Evolutionary conservation across 2,113 vertebrate species (phyloP), one percentile per base, ranked within the genome.

Genomic region (Indri indri): DNA sequence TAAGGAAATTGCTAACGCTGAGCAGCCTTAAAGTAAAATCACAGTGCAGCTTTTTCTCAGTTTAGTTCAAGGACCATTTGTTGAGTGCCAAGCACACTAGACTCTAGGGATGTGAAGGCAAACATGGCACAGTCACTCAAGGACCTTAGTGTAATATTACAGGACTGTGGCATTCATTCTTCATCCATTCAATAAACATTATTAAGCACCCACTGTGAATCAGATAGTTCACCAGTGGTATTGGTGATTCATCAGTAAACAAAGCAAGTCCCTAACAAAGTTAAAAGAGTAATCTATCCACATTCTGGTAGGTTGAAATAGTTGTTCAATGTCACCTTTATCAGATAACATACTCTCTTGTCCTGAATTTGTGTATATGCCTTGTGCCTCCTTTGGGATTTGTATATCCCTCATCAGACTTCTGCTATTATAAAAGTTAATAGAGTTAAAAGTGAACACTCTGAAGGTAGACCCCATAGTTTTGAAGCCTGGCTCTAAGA

Each of bases 41-140:
- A 89, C 6, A n/a, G 74, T 61, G 54, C 25, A 45, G 11, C 61
- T 92, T 95, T 92, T 82, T 66, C 77, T 71, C 42, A 18, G 20
- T 70, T 88, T 89, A 88, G 66, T 83, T 95, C 71, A 89, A 95
- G 86, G 76, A 95, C 88, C 68, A 65, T 91, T 90, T 92, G 63
- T 47, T 79, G 50, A 92, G 61, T 47, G 11, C 34, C 45, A 42
- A 54, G 50, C 63, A 63, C 13, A 79, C 50, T 71, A 66, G 20
- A 52, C 80, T 84, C 77, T 71, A 30, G 32, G 87, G 71, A 84
- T 70, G 27, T 88, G 54, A 79, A 73, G 22, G 84, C 68, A 93
- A 96, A 89, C 66, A 82, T 88, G 59, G 42, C 37, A n/a, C 37
- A 96, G 59, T 63, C 50, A n/a, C 47, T 94, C 34, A 65, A 94